Evolutionary conservation across 2,797 vertebrate species (phyloP).

Genomic region (Parauchenoglanis ngamensis): DNA sequence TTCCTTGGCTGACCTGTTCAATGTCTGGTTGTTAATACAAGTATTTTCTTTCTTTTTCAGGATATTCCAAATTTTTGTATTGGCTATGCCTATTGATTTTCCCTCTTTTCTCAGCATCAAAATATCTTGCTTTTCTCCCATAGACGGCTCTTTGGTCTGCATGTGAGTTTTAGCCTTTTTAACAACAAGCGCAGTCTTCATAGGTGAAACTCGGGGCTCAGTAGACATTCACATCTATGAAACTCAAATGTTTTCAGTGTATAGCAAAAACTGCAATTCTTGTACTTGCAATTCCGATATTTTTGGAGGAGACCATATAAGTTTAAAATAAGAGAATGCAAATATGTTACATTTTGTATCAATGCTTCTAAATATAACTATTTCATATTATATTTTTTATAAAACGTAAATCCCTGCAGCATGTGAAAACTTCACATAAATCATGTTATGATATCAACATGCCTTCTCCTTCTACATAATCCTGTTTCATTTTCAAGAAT

Average conservation of each 20-base stretch:
- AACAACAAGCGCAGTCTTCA: background rate
- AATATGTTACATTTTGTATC: background rate
- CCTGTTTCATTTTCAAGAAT: slow-evolving; percentile 29
- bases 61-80: background rate
- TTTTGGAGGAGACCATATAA: background rate
- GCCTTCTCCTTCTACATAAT: slow-evolving; percentile 25
- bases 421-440: background rate
- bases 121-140: background rate
- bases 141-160: background rate
- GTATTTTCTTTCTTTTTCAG: background rate
- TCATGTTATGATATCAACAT: slow-evolving; percentile 4
- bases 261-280: background rate
- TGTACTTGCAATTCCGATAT: background rate
- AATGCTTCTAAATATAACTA: background rate
- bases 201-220: background rate
- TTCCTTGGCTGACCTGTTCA: background rate
- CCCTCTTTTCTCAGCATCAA: background rate
- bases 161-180: background rate
- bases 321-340: background rate
- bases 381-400: too few species aligned
- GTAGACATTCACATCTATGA: background rate
- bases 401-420: background rate
- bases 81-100: background rate
- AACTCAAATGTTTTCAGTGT: background rate
- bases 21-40: background rate